A percentile compares a stretch with the other conserved stretches of the same genome.
These are phyloP conservation scores for Neosilurus mollespiculum DNA, from an alignment of 2,797 vertebrate genomes.

Conservation along the genomic window DNA sequence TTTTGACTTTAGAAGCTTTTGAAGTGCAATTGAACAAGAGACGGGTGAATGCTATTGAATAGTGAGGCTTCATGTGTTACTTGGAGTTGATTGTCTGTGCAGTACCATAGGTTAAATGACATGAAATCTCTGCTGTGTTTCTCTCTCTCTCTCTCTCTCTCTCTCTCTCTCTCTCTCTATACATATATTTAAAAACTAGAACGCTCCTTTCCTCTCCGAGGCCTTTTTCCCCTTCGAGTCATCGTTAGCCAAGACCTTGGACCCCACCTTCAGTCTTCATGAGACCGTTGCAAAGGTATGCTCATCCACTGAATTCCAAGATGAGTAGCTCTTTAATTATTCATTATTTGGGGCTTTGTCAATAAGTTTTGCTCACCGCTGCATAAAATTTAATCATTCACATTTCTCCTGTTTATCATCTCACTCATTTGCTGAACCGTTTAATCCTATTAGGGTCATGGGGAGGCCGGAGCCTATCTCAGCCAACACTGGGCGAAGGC, in stretches of 20 bases:
- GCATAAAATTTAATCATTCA: not conserved
- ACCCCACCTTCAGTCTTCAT: slow-evolving; percentile 84
- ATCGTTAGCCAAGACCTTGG: slow-evolving; percentile 72
- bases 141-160: not conserved
- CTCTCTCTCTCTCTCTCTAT: not conserved
- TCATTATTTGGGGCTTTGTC: slow-evolving; percentile 15
- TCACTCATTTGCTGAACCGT: too few species aligned
- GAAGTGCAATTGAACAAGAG: slow-evolving; percentile 8
- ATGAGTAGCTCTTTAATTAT: slow-evolving; percentile 6
- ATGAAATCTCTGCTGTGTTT: slow-evolving; percentile 20
- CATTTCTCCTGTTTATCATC: slow-evolving; percentile 1
- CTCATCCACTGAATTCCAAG: slow-evolving; percentile 18
- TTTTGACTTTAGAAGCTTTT: slow-evolving; percentile 15
- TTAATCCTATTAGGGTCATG: too few species aligned
- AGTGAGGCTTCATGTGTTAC: slow-evolving; percentile 19
- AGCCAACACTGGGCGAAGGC: too few species aligned
- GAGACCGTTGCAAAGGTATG: slow-evolving; percentile 89
- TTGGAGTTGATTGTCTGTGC: slow-evolving; percentile 17
- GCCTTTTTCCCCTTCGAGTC: slow-evolving; percentile 75
- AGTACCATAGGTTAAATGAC: slow-evolving; percentile 6
- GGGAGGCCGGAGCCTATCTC: too few species aligned
- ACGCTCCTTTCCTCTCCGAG: slow-evolving; percentile 80
- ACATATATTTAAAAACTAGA: slow-evolving; percentile 43
- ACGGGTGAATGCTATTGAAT: slow-evolving; percentile 15
- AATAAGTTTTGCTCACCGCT: not conserved